A percentile compares a stretch with the other conserved stretches of the same genome.
phyloP scores from a whole-genome alignment of 2,113 vertebrate species.

The Thalassarche chlororhynchos region DNA sequence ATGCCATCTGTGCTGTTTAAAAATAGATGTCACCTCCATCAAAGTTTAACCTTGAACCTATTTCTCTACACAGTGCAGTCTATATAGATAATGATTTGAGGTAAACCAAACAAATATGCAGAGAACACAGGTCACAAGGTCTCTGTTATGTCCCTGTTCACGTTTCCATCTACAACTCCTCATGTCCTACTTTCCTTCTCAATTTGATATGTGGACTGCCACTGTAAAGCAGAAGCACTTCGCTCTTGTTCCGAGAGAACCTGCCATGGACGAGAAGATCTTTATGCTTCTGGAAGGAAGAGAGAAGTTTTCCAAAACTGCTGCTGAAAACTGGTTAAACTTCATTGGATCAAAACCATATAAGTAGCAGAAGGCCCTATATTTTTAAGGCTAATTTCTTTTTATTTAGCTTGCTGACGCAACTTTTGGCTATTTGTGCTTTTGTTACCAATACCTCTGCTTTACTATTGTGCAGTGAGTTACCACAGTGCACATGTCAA shows the following conservation, averaged over 20 bases:
- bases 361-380: fast-evolving
- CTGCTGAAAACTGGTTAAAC: not conserved
- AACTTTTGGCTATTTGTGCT: not conserved
- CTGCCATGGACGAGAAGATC: not conserved
- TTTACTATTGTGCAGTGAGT: not conserved
- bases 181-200: not conserved
- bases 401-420: not conserved
- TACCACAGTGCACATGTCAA: not conserved
- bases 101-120: not conserved
- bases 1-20: constrained; percentile 6
- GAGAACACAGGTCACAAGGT: not conserved
- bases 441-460: not conserved
- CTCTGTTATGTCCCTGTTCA: not conserved
- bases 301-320: not conserved
- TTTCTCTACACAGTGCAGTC: not conserved
- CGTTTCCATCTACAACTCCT: not conserved
- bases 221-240: not conserved
- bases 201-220: fast-evolving
- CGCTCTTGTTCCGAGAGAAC: not conserved
- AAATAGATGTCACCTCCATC: not conserved
- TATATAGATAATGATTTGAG: not conserved
- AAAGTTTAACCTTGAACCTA: not conserved
- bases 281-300: not conserved
- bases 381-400: not conserved
- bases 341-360: not conserved